Conservation (phyloP, 2,113 vertebrate genomes). For the Prietella phreatophila region DNA sequence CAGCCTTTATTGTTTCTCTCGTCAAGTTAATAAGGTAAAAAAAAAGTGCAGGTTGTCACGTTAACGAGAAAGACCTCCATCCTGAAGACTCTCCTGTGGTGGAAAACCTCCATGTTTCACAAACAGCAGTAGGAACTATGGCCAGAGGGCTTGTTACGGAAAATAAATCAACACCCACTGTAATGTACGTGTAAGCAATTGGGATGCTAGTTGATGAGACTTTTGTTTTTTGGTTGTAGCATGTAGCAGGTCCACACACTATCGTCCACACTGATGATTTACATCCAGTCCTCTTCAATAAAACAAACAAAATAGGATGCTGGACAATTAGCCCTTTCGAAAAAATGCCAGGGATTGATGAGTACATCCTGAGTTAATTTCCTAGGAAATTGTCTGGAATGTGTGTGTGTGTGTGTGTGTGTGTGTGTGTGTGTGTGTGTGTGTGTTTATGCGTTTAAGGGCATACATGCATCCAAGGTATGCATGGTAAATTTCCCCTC, state of each 20-base stretch:
- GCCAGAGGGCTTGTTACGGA: too few species aligned
- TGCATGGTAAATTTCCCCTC: constrained; percentile 4
- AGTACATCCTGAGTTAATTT: constrained; percentile 4
- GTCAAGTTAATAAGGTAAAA: not conserved
- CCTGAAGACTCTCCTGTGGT: not conserved
- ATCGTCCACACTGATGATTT: not conserved
- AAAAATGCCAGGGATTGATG: not conserved
- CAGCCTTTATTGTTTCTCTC: not conserved
- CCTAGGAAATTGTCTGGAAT: too few species aligned
- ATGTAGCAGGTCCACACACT: not conserved
- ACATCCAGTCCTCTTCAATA: not conserved
- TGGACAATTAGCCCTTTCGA: not conserved
- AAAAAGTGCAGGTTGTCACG: not conserved
- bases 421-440: not conserved
- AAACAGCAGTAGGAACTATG: too few species aligned
- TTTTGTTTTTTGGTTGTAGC: not conserved
- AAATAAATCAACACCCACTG: not conserved
- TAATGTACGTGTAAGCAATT: not conserved
- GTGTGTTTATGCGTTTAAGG: not conserved
- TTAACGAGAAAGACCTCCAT: not conserved
- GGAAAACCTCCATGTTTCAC: not conserved
- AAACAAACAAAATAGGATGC: constrained; percentile 21
- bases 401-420: not conserved
- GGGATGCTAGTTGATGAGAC: not conserved
- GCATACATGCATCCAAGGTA: not conserved